Base-by-base conservation (phyloP, 2,888 invertebrate genomes). In the Rosalia funebris region DNA sequence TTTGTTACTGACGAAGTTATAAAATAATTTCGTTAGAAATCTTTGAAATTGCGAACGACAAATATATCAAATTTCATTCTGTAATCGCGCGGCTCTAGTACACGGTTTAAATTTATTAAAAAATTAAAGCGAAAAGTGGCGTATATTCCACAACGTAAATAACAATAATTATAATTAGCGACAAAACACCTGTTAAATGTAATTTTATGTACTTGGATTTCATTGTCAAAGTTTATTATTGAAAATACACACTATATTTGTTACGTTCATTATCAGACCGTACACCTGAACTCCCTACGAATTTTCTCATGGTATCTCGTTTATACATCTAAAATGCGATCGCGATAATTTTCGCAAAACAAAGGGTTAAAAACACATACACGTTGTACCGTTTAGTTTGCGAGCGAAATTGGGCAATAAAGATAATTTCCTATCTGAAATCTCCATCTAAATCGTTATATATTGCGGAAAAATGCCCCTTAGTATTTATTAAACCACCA, bases 221-320 rank as follows among this genome's bases (percentile, higher is more conserved):
- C 50, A 39, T 66, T 66, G 63, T 66, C 61, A 66, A 64, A 64
- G 45, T 63, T 65, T 54, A 62, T 63, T 61, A 68, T 68, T 62
- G 60, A 68, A 71, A 70, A 66, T 70, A 68, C 63, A 62, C 63
- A 62, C 62, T 64, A 52, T 68, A 67, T 67, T 68, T 67, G 68
- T 68, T 67, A 70, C 66, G 61, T 58, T 65, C 63, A 73, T 71
- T 75, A 75, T 75, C 74, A 71, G 69, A 60, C 53, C 48, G 61
- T 58, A 61, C 74, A 75, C 71, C 74, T 75, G 74, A 70, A 60
- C 50, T 62, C 56, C 62, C 44, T 65, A 63, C 63, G 57, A 63
- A 73, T 59, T 69, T 72, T 75, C 74, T 64, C 74, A 75, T 71
- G 69, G 70, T 71, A 71, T 71, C 68, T 64, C 46, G 47, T 63